Base-by-base conservation (phyloP, 2,797 vertebrate species). In the Cyclura pinguis region DNA sequence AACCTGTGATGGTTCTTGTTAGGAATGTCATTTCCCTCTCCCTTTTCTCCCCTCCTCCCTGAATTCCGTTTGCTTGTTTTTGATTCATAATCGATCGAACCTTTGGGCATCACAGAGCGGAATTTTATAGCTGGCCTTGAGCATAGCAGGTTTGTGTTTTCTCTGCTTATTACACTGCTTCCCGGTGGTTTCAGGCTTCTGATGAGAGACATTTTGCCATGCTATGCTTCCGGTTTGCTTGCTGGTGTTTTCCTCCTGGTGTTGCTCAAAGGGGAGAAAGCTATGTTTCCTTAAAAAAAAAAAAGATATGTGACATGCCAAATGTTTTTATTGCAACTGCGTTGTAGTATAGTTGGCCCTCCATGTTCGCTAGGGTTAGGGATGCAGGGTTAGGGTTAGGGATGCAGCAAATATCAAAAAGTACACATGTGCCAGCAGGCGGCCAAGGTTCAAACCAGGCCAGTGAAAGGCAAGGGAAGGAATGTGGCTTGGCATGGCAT, bases 181-280 rank as follows among this genome's bases (percentile, higher is more conserved):
- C 86, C 35, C n/a, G 27, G 29, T 64, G 76, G 78, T 55, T 62
- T 47, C n/a, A 1, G 22, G n/a, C 22, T 72, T 72, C 32, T 13
- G 7, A 73, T 32, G 47, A 32, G 47, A 78, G n/a, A 29, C 59
- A 22, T 47, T 59, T 47, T 77, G 42, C 29, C 32, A 13, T 13
- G 12, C 77, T 27, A 12, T 38, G 59, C 2, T 69, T 50, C 4
- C 8, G 81, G 84, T 86, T 85, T 52, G 0, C 85, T 89, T 86
- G 82, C 94, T 87, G 52, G 55, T 42, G 2, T 32, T 91, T 80
- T 74, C 73, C 74, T 90, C 93, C 90, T 94, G 91, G 92, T 92
- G 93, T 80, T 55, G 4, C 50, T 89, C 8, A 74, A 32, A 93
- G 84, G 91, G 93, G 80, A 91, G 64, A 42, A 76, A 88, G 62